A percentile compares a stretch with the other conserved stretches of the same genome.
phyloP scores from a whole-genome alignment of 2,113 vertebrate species.

The Buteo buteo region DNA sequence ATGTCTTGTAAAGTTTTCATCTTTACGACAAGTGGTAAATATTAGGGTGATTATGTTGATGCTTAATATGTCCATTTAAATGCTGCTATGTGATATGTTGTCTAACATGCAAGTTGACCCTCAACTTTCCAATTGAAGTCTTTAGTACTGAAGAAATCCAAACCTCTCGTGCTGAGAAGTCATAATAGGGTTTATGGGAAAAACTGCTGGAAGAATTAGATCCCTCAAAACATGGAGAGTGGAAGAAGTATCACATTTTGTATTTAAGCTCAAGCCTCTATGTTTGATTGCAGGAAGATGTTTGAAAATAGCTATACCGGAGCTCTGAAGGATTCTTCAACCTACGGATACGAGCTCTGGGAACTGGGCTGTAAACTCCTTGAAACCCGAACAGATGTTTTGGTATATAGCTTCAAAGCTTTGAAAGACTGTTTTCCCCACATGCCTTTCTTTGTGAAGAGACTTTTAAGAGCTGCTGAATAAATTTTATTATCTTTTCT shows the following conservation, averaged over 20 bases:
- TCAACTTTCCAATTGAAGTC: neutral
- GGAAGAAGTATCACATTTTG: neutral
- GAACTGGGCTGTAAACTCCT: conserved; percentile 31
- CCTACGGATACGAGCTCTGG: neutral
- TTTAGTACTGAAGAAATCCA: neutral
- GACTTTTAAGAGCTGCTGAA: conserved; percentile 21
- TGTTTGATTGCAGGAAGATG: neutral
- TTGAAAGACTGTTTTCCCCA: neutral
- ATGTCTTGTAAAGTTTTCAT: neutral
- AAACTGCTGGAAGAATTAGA: neutral
- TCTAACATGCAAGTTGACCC: neutral
- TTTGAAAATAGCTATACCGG: neutral
- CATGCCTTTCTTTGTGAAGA: neutral
- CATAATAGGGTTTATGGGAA: neutral
- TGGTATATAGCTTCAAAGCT: conserved; percentile 11
- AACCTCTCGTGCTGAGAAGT: neutral
- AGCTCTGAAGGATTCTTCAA: conserved; percentile 26
- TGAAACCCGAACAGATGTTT: conserved; percentile 22
- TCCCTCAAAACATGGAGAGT: neutral
- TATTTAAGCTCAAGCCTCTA: neutral
- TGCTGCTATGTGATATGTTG: neutral
- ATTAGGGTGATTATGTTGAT: neutral
- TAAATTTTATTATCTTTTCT: neutral
- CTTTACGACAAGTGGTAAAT: neutral
- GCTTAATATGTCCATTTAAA: neutral